Evolutionary conservation across 2,888 invertebrate species (phyloP).

Genomic region (Hylaea fasciaria): DNA sequence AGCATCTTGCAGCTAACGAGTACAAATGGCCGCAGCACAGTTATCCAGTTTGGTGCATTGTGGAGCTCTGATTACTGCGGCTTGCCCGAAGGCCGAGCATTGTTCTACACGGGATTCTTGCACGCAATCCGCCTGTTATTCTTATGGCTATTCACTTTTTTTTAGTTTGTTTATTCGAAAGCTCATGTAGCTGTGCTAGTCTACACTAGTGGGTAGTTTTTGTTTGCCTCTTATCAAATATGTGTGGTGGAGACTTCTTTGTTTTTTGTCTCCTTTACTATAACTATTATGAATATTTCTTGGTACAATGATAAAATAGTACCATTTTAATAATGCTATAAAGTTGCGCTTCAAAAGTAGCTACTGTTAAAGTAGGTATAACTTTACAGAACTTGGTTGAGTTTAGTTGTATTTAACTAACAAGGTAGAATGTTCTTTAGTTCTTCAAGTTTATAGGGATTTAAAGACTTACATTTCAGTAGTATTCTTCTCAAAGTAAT

Average conservation of each 20-base stretch:
- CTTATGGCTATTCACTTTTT: slow-evolving; percentile 52
- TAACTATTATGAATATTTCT: too few relatives aligned
- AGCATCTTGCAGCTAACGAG: slow-evolving; percentile 21
- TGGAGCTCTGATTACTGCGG: slow-evolving; percentile 72
- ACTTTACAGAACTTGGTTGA: too few relatives aligned
- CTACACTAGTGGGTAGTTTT: not conserved
- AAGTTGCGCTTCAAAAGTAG: too few relatives aligned
- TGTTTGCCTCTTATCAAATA: not conserved
- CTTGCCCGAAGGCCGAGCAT: slow-evolving; percentile 76
- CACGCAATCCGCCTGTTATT: slow-evolving; percentile 68
- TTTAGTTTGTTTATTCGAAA: slow-evolving; percentile 43
- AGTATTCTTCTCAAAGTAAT: slow-evolving; percentile 15
- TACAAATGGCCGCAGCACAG: slow-evolving; percentile 24
- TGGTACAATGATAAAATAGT: not conserved
- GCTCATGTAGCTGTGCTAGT: slow-evolving; percentile 8
- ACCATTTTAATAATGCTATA: not conserved
- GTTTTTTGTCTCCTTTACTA: too few relatives aligned
- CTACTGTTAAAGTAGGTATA: too few relatives aligned
- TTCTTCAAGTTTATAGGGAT: not conserved
- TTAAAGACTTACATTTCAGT: not conserved
- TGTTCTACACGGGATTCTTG: slow-evolving; percentile 78
- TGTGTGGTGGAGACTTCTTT: too few relatives aligned
- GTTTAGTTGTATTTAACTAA: too few relatives aligned
- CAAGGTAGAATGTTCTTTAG: not conserved
- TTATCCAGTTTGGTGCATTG: slow-evolving; percentile 55